Evolutionary conservation across 2,113 vertebrate species (phyloP).

Genomic region (Phasianus colchicus): DNA sequence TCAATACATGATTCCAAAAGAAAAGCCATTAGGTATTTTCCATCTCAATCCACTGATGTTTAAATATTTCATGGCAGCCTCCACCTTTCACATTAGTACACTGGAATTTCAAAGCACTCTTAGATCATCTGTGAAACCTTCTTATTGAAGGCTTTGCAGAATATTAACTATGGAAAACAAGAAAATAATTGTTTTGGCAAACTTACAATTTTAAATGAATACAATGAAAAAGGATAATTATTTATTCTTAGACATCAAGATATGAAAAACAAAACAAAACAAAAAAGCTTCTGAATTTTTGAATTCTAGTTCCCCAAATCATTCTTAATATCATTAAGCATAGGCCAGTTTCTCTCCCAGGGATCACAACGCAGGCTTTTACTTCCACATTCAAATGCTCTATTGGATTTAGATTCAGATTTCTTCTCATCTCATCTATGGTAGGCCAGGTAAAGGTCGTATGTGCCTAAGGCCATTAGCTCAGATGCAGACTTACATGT

Average conservation of each 20-base stretch:
- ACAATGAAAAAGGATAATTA: neutral
- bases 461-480: neutral
- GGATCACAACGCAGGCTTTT: neutral
- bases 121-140: slow-evolving; percentile 2
- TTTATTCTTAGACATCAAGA: neutral
- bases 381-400: neutral
- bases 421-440: neutral
- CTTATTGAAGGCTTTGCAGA: neutral
- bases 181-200: neutral
- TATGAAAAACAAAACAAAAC: neutral
- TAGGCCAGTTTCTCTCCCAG: neutral
- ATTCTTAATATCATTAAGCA: neutral
- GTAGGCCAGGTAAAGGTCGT: neutral
- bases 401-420: neutral
- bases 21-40: neutral
- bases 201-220: neutral
- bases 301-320: neutral
- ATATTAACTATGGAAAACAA: neutral
- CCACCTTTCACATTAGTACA: neutral
- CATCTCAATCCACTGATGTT: neutral
- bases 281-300: neutral
- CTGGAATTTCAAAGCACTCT: slow-evolving; percentile 10
- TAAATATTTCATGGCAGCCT: slow-evolving; percentile 32
- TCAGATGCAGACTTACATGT: neutral
- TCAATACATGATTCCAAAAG: neutral